A percentile compares a stretch with the other conserved stretches of the same genome.
phyloP scores from a whole-genome alignment of 1,140 invertebrate species.

The Temnothorax longispinosus region DNA sequence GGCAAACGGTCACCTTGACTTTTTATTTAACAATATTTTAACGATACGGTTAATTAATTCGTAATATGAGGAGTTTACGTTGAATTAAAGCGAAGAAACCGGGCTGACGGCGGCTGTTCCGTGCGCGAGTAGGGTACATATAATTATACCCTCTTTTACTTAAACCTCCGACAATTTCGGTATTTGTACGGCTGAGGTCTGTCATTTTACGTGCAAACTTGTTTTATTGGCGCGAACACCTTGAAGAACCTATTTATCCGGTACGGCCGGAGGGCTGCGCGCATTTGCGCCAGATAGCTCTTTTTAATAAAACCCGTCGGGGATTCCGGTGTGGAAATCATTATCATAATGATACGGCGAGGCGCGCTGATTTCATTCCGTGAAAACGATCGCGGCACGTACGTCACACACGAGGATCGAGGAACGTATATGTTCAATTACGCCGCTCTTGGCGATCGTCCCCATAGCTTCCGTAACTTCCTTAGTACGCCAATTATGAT shows the following conservation, averaged over 20 bases:
- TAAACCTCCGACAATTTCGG: conserved; percentile 30
- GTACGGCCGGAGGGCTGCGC: not conserved
- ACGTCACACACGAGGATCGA: not conserved
- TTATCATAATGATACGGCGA: conserved; percentile 54
- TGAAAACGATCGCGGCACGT: conserved; percentile 24
- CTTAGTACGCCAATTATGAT: conserved; percentile 17
- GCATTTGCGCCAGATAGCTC: not conserved
- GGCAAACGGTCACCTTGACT: too few relatives aligned
- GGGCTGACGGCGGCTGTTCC: not conserved
- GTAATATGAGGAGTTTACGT: not conserved
- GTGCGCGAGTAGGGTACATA: not conserved
- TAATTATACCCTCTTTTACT: conserved; percentile 4
- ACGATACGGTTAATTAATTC: not conserved
- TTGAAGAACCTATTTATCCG: conserved; percentile 6
- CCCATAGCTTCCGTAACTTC: not conserved
- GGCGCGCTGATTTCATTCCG: conserved; percentile 26
- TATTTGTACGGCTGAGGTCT: conserved; percentile 11
- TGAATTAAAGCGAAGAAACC: not conserved
- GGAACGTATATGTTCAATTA: conserved; percentile 48
- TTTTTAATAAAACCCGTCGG: conserved; percentile 43
- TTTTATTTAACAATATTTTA: not conserved
- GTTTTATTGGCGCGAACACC: not conserved
- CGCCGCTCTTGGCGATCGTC: conserved; percentile 43
- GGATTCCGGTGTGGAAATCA: conserved; percentile 28
- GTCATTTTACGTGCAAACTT: conserved; percentile 25